Evolutionary conservation across 2,888 invertebrate genomes (phyloP), one percentile per base, ranked within the genome.

Genomic region (Ellobium chinense): DNA sequence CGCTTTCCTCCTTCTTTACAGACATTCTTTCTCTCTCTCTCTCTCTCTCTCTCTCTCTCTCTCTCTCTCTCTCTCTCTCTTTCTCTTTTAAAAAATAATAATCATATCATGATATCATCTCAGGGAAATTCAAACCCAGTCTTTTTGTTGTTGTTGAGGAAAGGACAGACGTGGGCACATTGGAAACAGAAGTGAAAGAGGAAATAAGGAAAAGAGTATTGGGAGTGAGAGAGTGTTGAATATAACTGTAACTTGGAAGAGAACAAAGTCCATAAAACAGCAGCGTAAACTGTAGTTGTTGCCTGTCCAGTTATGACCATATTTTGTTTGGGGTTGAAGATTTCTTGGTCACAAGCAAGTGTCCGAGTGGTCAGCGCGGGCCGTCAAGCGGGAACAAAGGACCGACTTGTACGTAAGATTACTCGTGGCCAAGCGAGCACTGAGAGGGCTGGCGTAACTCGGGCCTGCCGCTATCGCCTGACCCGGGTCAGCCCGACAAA

Each of bases 201-300:
- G 73, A 2, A 80, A 63, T 34, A 80, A 73, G 1, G 73, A 66
- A 29, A 80, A 68, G n/a, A 58, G 74, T 4, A 14, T 5, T 4
- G 56, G 58, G 5, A 34, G 39, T 4, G 60, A 70, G 36, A 74
- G 74, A n/a, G 66, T 37, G 4, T 58, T 39, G 1, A 39, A 34
- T 31, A 60, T 66, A 21, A 80, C 74, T 27, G 80, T 74, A 12
- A 29, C 68, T 0, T 66, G 74, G 68, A 74, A 74, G 74, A 73
- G 39, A 27, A 58, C 29, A 21, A 66, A 58, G 24, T n/a, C n/a
- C n/a, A n/a, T n/a, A n/a, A n/a, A n/a, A n/a, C n/a, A n/a, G n/a
- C n/a, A n/a, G n/a, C n/a, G n/a, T n/a, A n/a, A n/a, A n/a, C n/a
- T n/a, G n/a, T n/a, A n/a, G n/a, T n/a, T n/a, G n/a, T n/a, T n/a